phyloP scores from a whole-genome alignment of 1,140 invertebrate genomes.

The Phymorhynchus buccinoides region DNA sequence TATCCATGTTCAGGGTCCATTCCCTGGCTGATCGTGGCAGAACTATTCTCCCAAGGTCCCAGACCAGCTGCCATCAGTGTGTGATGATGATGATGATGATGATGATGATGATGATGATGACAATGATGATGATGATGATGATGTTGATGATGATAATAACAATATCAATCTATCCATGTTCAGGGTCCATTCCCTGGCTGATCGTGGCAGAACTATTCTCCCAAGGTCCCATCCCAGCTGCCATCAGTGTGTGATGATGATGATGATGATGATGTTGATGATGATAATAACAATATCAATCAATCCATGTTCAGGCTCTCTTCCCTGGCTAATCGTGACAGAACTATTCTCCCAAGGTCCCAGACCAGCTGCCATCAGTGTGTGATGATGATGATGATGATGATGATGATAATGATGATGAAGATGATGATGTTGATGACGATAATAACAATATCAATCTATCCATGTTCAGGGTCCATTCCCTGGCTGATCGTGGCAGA shows the following conservation, averaged over 20 bases:
- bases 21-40: constrained; percentile 95
- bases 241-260: constrained; percentile 99
- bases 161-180: constrained; percentile 2
- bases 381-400: too few species aligned
- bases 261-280: background rate
- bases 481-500: too few species aligned
- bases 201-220: constrained; percentile 96
- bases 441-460: too few species aligned
- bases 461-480: too few species aligned
- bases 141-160: background rate
- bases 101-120: background rate
- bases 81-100: background rate
- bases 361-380: constrained; percentile 84
- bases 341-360: constrained; percentile 98
- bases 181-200: constrained; percentile 91
- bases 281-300: too few species aligned
- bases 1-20: constrained; percentile 80
- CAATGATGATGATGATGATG: background rate
- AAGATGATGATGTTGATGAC: background rate
- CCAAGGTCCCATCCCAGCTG: constrained; percentile 94
- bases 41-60: constrained; percentile 97
- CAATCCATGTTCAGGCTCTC: background rate
- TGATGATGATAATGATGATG: background rate
- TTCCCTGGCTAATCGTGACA: constrained; percentile 74
- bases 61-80: constrained; percentile 98